phyloP scores from a whole-genome alignment of 2,888 invertebrate genomes.

The Ennomos quercinarius region DNA sequence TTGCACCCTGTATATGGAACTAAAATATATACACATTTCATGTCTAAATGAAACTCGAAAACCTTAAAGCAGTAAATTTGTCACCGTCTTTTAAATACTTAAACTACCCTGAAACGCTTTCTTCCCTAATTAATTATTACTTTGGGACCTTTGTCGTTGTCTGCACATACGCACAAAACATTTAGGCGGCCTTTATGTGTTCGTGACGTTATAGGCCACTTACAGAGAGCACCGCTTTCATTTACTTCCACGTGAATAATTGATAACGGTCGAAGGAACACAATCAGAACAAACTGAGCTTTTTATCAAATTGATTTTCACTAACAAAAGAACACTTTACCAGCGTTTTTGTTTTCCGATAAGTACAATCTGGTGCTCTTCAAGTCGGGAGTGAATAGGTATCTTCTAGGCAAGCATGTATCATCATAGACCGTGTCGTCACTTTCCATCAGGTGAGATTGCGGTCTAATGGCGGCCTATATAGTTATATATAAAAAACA shows the following conservation, averaged over 20 bases:
- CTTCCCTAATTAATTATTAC: constrained; percentile 26
- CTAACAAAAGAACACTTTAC: no score
- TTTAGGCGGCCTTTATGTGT: constrained; percentile 26
- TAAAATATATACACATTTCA: no score
- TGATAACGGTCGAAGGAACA: constrained; percentile 9
- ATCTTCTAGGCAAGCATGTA: no score
- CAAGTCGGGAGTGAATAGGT: no score
- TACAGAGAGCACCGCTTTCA: constrained; percentile 17
- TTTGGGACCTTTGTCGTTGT: constrained; percentile 21
- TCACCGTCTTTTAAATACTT: constrained; percentile 15
- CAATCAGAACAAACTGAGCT: background rate
- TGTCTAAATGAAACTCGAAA: background rate
- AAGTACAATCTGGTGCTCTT: no score
- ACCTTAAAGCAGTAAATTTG: constrained; percentile 11
- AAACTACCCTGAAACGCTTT: constrained; percentile 27
- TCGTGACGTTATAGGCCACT: constrained; percentile 26
- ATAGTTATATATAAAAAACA: no score
- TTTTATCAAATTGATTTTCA: background rate
- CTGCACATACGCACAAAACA: constrained; percentile 11
- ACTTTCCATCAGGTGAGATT: no score
- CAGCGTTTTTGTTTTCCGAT: no score
- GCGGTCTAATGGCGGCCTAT: no score
- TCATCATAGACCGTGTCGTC: no score
- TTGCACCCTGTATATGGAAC: no score
- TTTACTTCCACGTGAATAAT: constrained; percentile 23